Evolutionary conservation across 2,797 vertebrate species (phyloP).

Genomic region (Enteromius afrohamiltoni): DNA sequence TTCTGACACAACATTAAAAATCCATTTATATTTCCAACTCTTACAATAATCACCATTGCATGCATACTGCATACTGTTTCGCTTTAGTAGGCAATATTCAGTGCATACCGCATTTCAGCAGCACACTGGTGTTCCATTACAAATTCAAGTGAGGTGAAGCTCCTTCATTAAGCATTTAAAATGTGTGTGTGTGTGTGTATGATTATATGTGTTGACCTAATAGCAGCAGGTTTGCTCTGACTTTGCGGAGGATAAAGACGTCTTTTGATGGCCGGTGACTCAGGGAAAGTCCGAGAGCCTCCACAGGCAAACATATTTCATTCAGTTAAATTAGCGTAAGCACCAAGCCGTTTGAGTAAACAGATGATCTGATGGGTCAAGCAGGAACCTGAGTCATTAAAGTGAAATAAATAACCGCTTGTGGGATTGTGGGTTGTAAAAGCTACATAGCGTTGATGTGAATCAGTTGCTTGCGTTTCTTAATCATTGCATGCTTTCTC

Average conservation of each 20-base stretch:
- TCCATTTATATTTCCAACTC: neutral
- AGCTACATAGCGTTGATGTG: neutral
- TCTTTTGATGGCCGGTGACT: constrained; percentile 68
- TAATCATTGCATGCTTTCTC: neutral
- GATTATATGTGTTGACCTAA: constrained; percentile 46
- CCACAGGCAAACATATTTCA: constrained; percentile 62
- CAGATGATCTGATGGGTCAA: constrained; percentile 55
- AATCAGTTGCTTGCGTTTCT: constrained; percentile 3
- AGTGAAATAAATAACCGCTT: constrained; percentile 11
- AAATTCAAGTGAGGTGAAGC: constrained; percentile 2
- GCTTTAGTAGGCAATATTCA: neutral
- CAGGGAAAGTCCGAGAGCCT: constrained; percentile 63
- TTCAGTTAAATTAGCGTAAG: constrained; percentile 62
- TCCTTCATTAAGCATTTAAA: neutral
- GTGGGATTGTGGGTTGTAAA: neutral
- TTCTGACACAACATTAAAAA: neutral
- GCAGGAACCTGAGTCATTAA: constrained; percentile 47
- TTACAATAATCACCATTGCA: neutral
- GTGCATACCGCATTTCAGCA: neutral
- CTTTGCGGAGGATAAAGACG: constrained; percentile 62
- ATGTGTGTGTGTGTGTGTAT: constrained; percentile 33
- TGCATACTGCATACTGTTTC: neutral
- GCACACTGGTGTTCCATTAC: constrained; percentile 1
- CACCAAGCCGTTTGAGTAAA: constrained; percentile 59
- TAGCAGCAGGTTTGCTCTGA: constrained; percentile 33